Base-by-base conservation (phyloP, 2,113 vertebrate genomes). In the Turnix velox region DNA sequence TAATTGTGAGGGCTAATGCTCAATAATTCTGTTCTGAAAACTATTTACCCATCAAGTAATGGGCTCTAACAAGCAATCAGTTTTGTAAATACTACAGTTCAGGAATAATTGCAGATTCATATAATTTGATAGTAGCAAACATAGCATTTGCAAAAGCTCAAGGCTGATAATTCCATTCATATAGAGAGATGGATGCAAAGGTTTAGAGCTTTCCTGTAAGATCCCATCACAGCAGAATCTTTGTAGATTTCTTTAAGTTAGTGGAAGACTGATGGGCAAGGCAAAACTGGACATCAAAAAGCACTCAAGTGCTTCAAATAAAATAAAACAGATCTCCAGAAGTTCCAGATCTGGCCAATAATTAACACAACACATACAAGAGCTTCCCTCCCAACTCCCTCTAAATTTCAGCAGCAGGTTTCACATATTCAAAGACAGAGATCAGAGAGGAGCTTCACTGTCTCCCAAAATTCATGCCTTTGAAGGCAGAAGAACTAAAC, bases 1-100 rank as follows among this genome's bases (percentile, higher is more conserved):
- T 73, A 93, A 61, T 54, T 49, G 58, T 49, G 46, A 95, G 57
- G 13, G 20, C 37, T 85, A 83, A 57, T 1, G 0, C 15, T 68
- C 71, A 73, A 7, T 65, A 76, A n/a, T 58, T 90, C 75, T 74
- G 14, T 66, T 88, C 54, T 45, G 55, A 81, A 84, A 90, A 73
- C 49, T 73, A 57, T 48, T 71, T 79, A 35, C 39, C 11, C 40
- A 63, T 8, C 35, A 72, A 65, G 22, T 54, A 92, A 81, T 16
- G 12, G 12, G 33, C 14, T 63, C 39, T 25, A 40, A 40, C 7
- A 8, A 63, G 27, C n/a, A 57, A 87, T 75, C 40, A 55, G 6
- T n/a, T 68, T 54, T 43, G 19, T 69, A 90, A 95, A 75, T 58
- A 74, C 5, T 48, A 63, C 6, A 89, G 23, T 28, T 81, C 65